These are phyloP conservation scores for Autographa pulchrina DNA, from an alignment of 2,888 invertebrate species.

Conservation along the genomic window DNA sequence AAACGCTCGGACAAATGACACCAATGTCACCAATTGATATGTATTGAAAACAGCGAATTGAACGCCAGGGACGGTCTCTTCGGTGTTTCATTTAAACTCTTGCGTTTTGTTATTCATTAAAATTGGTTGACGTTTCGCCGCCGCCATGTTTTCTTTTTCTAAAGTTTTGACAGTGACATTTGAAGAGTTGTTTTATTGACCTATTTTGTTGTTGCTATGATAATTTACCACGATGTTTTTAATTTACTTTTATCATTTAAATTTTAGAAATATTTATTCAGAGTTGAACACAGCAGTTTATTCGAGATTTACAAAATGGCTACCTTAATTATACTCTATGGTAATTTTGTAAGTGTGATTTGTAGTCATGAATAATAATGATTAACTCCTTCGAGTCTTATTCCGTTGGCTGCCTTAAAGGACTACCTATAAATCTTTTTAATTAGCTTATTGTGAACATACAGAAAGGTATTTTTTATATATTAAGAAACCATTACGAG, in stretches of 20 bases:
- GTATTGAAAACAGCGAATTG: slow-evolving; percentile 49
- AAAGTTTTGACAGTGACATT: slow-evolving; percentile 5
- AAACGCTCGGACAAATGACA: slow-evolving; percentile 48
- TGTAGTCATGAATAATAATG: not conserved
- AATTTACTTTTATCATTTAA: too few species aligned
- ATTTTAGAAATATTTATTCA: not conserved
- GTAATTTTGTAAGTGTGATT: not conserved
- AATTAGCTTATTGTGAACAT: not conserved
- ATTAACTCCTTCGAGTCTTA: not conserved
- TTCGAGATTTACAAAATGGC: not conserved
- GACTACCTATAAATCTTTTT: not conserved
- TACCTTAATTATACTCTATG: slow-evolving; percentile 6
- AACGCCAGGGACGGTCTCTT: slow-evolving; percentile 38
- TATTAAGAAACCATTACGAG: too few species aligned
- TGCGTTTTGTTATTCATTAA: not conserved
- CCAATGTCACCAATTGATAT: slow-evolving; percentile 56
- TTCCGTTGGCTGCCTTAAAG: not conserved
- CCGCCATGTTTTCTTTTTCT: not conserved
- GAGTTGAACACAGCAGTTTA: not conserved
- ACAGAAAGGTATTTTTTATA: too few species aligned
- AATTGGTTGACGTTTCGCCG: slow-evolving; percentile 7
- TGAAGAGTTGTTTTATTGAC: not conserved
- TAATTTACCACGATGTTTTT: not conserved
- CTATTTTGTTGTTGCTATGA: not conserved
- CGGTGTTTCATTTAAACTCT: slow-evolving; percentile 31